phyloP scores from a whole-genome alignment of 2,888 invertebrate species.

The Tachina fera region DNA sequence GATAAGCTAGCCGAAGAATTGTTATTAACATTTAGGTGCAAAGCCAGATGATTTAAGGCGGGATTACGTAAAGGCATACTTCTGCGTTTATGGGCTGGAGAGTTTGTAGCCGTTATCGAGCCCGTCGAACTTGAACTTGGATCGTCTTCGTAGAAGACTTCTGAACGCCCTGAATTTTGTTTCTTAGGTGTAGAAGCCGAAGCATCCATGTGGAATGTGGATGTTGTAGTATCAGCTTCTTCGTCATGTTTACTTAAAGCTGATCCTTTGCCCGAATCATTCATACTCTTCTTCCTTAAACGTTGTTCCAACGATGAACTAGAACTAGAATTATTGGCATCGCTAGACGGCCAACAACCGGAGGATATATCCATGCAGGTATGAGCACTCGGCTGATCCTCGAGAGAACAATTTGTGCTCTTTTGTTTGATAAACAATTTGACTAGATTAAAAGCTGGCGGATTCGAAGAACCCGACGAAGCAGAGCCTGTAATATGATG shows the following conservation, averaged over 20 bases:
- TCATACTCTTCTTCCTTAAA: constrained; percentile 83
- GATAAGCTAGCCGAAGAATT: constrained; percentile 82
- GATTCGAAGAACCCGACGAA: constrained; percentile 84
- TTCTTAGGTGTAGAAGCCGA: constrained; percentile 73
- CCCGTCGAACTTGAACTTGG: constrained; percentile 78
- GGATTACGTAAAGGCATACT: constrained; percentile 82
- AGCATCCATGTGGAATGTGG: constrained; percentile 70
- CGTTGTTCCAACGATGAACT: constrained; percentile 82
- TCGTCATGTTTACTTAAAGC: constrained; percentile 83
- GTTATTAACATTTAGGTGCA: constrained; percentile 74
- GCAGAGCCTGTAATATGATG: constrained; percentile 79
- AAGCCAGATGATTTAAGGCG: constrained; percentile 79
- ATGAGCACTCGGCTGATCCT: constrained; percentile 78
- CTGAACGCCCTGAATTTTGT: constrained; percentile 73
- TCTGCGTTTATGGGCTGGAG: constrained; percentile 80
- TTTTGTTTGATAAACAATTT: constrained; percentile 95
- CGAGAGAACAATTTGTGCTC: constrained; percentile 87
- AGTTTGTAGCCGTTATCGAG: constrained; percentile 78
- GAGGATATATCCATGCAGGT: constrained; percentile 91
- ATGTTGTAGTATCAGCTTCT: constrained; percentile 73
- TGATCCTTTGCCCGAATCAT: constrained; percentile 83
- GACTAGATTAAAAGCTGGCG: constrained; percentile 91
- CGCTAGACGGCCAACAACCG: constrained; percentile 88
- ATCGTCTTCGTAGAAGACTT: constrained; percentile 78
- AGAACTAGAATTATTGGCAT: constrained; percentile 80